Evolutionary conservation across 2,888 invertebrate species (phyloP), one percentile per base, ranked within the genome.

Genomic region (Ophion obscuratus): DNA sequence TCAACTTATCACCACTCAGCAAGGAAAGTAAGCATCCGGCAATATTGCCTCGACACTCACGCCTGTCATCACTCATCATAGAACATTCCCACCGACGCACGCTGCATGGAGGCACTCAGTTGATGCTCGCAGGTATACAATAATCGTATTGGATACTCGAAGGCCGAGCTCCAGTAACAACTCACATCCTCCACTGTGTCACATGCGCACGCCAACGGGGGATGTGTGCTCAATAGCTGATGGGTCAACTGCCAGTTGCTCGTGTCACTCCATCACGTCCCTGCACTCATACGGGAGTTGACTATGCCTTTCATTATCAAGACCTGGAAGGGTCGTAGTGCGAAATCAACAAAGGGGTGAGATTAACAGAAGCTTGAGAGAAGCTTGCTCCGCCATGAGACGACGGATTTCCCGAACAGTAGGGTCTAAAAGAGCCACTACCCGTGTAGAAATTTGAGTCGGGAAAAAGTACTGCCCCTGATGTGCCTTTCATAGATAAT

Each of bases 271-370:
- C 84, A 7, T 75, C 84, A 14, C 79, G 87, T 1, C 64, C 89
- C 0, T 90, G 88, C 66, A 14, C 31, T 1, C 76, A 82, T 31
- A 83, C 87, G 0, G 90, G 89, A 6, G 70, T 91, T 0, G 88
- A 90, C 59, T 90, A 90, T 44, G 89, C 89, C 1, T 89, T 36
- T 89, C 67, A 40, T 57, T 0, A 5, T 90, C 10, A 83, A 83
- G 5, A 80, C 87, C 0, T 83, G 73, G 57, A 77, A 73, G 9
- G 86, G 87, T 1, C 67, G 89, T 27, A 81, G 80, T 2, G 57
- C 83, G 0, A 81, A 80, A 66, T 36, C 67, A 4, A n/a, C 79
- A 1, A 90, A 90, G 44, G 84, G 73, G 0, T 87, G 83, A 24
- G 24, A 24, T 24, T 24, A 24, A 24, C 24, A 24, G 0, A 24